Conservation (phyloP, 2,113 vertebrate species). For the Nicator chloris region DNA sequence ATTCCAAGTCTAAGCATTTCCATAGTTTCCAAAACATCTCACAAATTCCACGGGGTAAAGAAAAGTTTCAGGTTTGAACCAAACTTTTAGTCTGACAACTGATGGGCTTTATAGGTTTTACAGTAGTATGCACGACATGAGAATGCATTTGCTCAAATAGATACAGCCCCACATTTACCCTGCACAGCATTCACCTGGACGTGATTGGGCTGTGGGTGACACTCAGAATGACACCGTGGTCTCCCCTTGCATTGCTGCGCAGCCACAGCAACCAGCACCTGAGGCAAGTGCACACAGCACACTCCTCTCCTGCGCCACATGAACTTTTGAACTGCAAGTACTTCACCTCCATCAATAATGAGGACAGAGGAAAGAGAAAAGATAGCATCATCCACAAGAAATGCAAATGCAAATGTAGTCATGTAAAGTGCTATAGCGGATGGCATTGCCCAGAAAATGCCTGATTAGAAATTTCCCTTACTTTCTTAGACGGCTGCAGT, state of each 20-base stretch:
- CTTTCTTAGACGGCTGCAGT: background rate
- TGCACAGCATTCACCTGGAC: background rate
- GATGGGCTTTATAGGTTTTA: background rate
- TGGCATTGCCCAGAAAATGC: background rate
- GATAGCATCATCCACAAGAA: background rate
- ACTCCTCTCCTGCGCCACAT: rapidly evolving
- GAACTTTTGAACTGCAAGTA: background rate
- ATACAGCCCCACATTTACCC: rapidly evolving
- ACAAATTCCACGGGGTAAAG: rapidly evolving
- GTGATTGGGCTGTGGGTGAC: rapidly evolving
- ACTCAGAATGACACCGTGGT: background rate
- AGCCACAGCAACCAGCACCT: background rate
- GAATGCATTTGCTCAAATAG: background rate
- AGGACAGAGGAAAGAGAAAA: background rate
- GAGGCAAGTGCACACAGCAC: background rate
- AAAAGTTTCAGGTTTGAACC: background rate
- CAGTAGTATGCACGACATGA: rapidly evolving
- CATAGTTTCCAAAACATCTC: background rate
- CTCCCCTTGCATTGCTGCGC: background rate
- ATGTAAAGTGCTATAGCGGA: background rate
- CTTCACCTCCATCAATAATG: background rate
- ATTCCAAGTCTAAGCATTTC: background rate
- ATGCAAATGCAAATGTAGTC: slow-evolving; percentile 22
- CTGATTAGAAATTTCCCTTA: background rate
- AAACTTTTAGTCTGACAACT: background rate